Base-by-base conservation (phyloP, 2,888 invertebrate genomes). In the Crioceris asparagi region DNA sequence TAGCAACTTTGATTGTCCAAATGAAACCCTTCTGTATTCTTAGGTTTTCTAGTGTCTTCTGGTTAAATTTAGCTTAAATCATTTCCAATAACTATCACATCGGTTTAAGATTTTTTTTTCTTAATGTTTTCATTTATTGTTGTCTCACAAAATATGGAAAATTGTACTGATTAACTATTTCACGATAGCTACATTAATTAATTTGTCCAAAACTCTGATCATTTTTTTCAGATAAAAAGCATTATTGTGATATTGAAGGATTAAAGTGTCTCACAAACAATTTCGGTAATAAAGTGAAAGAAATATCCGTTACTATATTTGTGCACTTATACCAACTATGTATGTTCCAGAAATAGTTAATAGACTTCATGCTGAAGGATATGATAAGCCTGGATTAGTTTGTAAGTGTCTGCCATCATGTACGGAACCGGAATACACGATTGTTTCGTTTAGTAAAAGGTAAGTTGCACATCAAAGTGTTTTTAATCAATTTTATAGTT, bases 371-470 rank as follows among this genome's bases (percentile, higher is more conserved):
- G 64, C 66, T 7, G 53, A 58, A 46, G 41, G 39, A 11, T 60
- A 57, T 44, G 56, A 59, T 40, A 66, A 67, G 51, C 57, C 60
- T 12, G 67, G 68, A 39, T 52, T 69, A 44, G 61, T 64, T 18
- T 77, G 75, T 47, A 61, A 69, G 32, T 78, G 77, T 48, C 66
- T 75, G 2, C 72, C 75, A 53, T 71, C 72, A 12, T 78, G 77
- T 45, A 67, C 69, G 23, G 77, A 77, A 50, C 69, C 73, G 1
- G 66, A 67, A 40, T 77, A 74, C 48, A 71, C 69, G 48, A 57
- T 70, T 2, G 64, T 72, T 14, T 60, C 68, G 32, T 59, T 65
- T 25, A 63, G 61, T 47, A 66, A 67, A 48, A 62, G 60, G 74
- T 74, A 59, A 65, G 67, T 32, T 34, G 23, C n/a, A n/a, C n/a